Base-by-base conservation (phyloP, 1,140 invertebrate genomes). In the Cecropterus lyciades region DNA sequence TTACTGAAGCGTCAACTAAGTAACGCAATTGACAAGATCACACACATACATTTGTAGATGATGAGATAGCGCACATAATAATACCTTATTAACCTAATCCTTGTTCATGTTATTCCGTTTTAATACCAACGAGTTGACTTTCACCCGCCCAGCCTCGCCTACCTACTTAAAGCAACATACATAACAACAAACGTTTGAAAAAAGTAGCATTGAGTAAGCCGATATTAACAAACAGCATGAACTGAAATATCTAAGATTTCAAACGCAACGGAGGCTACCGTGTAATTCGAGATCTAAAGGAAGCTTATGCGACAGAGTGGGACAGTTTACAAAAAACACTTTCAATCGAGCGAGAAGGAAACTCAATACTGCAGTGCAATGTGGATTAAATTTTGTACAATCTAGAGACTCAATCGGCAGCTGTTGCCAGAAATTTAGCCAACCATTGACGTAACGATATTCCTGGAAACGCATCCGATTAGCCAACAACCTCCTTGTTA, bases 381-480 rank as follows among this genome's bases (percentile, higher is more conserved):
- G 82, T 67, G 81, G 84, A 89, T 91, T 89, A 89, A 85, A 87
- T 87, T 90, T 89, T 91, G 85, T 81, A 83, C 85, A 87, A 89
- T 87, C 81, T 82, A 76, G 70, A 77, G 71, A 72, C 77, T 69
- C 51, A 79, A 84, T 82, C 85, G 77, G 78, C 86, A 89, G 88
- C 82, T 89, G 88, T 74, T 85, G 70, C 80, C 83, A 76, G 73
- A 85, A 82, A 82, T 83, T 85, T 80, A 72, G 72, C 70, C 72
- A 69, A 74, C 70, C 75, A 82, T 77, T 81, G 75, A 82, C 67
- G 81, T 75, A 77, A 84, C 75, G 72, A 80, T 69, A 74, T 82
- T 80, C 66, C 43, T 48, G 71, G 69, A 84, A 80, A 46, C 14
- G 63, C 69, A 71, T 70, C 67, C 59, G 63, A 73, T 82, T 74